Evolutionary conservation across 2,888 invertebrate species (phyloP), one percentile per base, ranked within the genome.

Genomic region (Plebejus anna): DNA sequence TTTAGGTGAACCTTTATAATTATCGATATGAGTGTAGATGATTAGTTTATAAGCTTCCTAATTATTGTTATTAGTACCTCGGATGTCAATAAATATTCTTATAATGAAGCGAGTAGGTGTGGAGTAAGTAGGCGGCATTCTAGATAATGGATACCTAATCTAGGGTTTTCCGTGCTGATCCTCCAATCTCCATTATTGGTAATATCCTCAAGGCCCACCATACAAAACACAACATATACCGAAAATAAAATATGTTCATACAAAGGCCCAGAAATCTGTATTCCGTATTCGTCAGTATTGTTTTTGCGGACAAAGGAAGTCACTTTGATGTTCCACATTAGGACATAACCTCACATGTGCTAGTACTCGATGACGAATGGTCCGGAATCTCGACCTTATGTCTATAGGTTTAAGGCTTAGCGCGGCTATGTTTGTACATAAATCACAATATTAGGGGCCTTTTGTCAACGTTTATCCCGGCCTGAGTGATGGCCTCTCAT

Each of bases 381-480:
- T 61, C 11, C 9, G 7, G 22, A 59, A 22, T 61, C 32, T 16
- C 13, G 13, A 36, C 32, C 36, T 66, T 66, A 66, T 32, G 11
- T 13, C 16, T 5, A 13, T 66, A 1, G 2, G 0, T 0, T 5
- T 16, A 66, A 66, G 36, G 32, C 32, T 66, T 4, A 66, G 0
- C 5, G 66, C 36, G 6, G 61, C 9, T 81, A 75, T 78, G 38
- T 32, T 5, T 66, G 66, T 42, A 76, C 78, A 88, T 90, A 90
- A 88, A 90, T 90, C 89, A 90, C 89, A 87, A 86, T 82, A 84
- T 76, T 84, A 83, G 84, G 84, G 84, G 86, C 83, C 84, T 86
- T 87, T 85, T 90, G 91, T 91, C 91, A 90, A 89, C 90, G 86
- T 88, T 90, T 89, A 89, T 89, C 85, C 89, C 82, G 80, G 81